A percentile compares a stretch with the other conserved stretches of the same genome.
These are phyloP conservation scores for Phaethornis superciliosus DNA, from an alignment of 2,113 vertebrate genomes.

Conservation along the genomic window DNA sequence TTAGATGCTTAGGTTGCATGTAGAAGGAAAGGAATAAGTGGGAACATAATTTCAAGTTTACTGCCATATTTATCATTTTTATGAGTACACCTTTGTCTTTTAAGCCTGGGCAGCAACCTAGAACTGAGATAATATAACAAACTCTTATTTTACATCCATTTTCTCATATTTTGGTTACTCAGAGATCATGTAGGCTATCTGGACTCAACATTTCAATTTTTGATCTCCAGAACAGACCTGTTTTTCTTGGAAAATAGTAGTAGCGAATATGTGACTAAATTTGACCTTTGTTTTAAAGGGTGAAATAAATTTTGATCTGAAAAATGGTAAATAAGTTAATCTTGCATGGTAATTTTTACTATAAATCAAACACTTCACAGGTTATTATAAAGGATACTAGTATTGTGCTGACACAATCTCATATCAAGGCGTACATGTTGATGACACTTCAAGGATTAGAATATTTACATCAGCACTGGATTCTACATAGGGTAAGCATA, in stretches of 20 bases:
- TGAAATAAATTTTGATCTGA: not conserved
- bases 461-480: slow-evolving; percentile 95
- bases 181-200: not conserved
- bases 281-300: not conserved
- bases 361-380: slow-evolving; percentile 66
- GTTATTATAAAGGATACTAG: slow-evolving; percentile 98
- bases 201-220: not conserved
- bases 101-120: not conserved
- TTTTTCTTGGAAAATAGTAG: not conserved
- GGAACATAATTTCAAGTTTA: not conserved
- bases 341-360: not conserved
- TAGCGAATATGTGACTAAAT: not conserved
- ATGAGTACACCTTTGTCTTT: not conserved
- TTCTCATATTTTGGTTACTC: not conserved
- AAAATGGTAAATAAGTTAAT: not conserved
- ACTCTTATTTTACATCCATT: not conserved
- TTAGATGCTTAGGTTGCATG: not conserved
- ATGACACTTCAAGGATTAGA: slow-evolving; percentile 98
- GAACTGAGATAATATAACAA: not conserved
- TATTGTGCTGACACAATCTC: slow-evolving; percentile 92
- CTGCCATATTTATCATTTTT: not conserved
- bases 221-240: not conserved
- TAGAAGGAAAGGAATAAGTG: not conserved
- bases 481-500: slow-evolving; percentile 91
- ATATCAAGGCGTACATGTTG: slow-evolving; percentile 96